Conservation (phyloP, 2,797 vertebrate species). For the Enoplosus armatus region DNA sequence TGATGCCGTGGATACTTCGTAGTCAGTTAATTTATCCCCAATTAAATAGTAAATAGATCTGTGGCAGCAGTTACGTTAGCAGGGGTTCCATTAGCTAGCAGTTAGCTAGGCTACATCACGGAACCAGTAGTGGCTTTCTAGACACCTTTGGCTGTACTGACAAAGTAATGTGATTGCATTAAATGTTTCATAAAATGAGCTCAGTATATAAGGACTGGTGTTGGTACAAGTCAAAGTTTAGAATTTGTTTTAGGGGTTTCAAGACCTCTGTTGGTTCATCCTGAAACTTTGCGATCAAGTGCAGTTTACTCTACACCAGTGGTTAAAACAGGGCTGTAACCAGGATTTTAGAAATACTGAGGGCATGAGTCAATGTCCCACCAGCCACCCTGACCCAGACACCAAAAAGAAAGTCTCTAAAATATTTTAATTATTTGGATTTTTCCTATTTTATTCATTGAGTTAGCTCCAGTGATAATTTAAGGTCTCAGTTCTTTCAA, state of each 20-base stretch:
- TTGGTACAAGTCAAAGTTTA: background rate
- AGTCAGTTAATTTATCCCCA: background rate
- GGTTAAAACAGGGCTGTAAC: background rate
- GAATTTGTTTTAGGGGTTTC: background rate
- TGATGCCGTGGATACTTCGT: background rate
- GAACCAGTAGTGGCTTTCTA: background rate
- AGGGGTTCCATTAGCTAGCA: background rate
- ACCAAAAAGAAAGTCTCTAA: background rate
- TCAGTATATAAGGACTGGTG: background rate
- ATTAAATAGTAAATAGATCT: background rate
- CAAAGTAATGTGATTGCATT: background rate
- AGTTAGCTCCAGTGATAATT: background rate
- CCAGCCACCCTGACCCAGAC: background rate
- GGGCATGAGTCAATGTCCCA: background rate
- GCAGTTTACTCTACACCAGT: background rate
- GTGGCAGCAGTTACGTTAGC: background rate
- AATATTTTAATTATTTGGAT: background rate
- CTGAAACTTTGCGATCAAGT: background rate
- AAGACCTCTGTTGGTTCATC: background rate
- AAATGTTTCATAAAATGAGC: background rate
- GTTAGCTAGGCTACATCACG: background rate
- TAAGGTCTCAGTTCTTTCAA: background rate
- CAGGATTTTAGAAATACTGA: background rate
- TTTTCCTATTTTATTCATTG: background rate
- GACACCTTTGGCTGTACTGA: background rate